phyloP scores from a whole-genome alignment of 2,113 vertebrate genomes.

The Syrrhaptes paradoxus region DNA sequence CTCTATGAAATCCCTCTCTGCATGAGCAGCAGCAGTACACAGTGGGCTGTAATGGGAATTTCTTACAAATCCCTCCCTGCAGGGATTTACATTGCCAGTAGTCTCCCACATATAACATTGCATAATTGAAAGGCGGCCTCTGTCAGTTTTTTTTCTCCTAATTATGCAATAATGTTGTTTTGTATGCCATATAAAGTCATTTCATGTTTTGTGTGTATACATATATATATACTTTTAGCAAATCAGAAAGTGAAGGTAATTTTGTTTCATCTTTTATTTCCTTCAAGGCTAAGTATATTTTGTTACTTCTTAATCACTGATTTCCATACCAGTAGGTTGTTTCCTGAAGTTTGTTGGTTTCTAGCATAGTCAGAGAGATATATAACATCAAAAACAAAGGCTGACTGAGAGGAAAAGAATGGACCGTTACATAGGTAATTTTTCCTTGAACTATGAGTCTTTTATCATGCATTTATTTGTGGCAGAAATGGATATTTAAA shows the following conservation, averaged over 20 bases:
- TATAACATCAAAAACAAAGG: not conserved
- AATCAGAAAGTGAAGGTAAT: not conserved
- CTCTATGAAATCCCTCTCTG: constrained; percentile 6
- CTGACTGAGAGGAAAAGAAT: not conserved
- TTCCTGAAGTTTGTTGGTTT: not conserved
- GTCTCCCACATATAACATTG: not conserved
- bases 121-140: constrained; percentile 21
- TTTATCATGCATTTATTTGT: not conserved
- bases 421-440: not conserved
- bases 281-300: not conserved
- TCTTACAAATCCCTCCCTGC: constrained; percentile 55
- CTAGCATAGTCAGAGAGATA: not conserved
- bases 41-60: constrained; percentile 41
- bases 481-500: not conserved
- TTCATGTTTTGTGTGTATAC: not conserved
- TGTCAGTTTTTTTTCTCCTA: not conserved
- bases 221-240: not conserved
- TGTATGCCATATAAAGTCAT: not conserved
- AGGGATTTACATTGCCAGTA: constrained; percentile 6
- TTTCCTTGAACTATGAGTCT: not conserved
- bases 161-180: not conserved
- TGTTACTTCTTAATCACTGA: not conserved
- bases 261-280: not conserved
- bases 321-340: not conserved
- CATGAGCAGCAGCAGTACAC: not conserved